Evolutionary conservation across 2,113 vertebrate genomes (phyloP).

Genomic region (Atherinomorus stipes): DNA sequence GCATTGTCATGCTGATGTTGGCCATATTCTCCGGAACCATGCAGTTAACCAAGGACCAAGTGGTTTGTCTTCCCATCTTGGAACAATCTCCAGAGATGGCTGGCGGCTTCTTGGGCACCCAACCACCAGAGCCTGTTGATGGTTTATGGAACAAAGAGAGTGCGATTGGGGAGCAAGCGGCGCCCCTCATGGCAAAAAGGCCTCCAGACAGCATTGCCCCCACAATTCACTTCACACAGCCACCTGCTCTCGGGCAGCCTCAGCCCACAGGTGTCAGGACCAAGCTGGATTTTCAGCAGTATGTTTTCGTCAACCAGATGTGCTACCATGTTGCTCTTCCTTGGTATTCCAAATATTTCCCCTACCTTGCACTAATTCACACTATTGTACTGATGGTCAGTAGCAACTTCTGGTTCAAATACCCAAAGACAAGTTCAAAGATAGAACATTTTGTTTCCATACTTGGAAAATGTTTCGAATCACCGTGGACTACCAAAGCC

Average conservation of each 20-base stretch:
- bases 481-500: conserved; percentile 98
- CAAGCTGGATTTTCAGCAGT: conserved; percentile 98
- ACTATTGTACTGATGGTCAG: conserved; percentile 98
- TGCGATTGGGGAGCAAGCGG: conserved; percentile 76
- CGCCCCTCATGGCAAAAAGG: conserved; percentile 81
- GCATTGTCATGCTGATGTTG: conserved; percentile 98
- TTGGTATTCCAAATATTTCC: conserved; percentile 99
- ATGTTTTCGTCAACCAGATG: conserved; percentile 99
- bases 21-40: conserved; percentile 99
- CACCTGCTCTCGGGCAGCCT: conserved; percentile 75
- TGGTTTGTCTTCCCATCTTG: conserved; percentile 95
- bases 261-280: conserved; percentile 90
- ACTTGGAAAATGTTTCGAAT: conserved; percentile 97
- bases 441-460: conserved; percentile 99
- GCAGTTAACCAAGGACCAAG: conserved; percentile 98
- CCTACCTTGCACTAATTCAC: conserved; percentile 97
- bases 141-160: conserved; percentile 74
- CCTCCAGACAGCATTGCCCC: conserved; percentile 81
- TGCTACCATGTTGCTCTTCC: conserved; percentile 98
- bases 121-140: conserved; percentile 53
- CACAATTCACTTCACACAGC: conserved; percentile 76
- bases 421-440: conserved; percentile 98
- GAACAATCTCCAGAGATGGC: conserved; percentile 78
- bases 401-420: conserved; percentile 99
- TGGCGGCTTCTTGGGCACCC: conserved; percentile 51